A percentile compares a stretch with the other conserved stretches of the same genome.
Conservation (phyloP, 2,113 vertebrate genomes). For the Melanerpes formicivorus region DNA sequence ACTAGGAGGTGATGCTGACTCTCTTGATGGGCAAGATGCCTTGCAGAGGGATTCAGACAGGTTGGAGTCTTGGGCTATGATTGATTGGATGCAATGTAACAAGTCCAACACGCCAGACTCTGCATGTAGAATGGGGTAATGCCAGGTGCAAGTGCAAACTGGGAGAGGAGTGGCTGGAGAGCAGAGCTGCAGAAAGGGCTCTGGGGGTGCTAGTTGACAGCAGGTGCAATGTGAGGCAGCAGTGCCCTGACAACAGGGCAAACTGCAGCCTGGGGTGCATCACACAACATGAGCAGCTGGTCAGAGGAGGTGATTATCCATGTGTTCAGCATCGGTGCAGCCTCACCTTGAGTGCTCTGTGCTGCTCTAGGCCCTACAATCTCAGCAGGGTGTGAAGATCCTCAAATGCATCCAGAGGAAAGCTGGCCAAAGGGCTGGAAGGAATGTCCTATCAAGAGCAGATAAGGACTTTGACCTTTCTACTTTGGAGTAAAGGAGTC, state of each 20-base stretch:
- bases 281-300: neutral
- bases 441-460: neutral
- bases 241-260: neutral
- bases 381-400: neutral
- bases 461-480: neutral
- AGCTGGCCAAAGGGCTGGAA: neutral
- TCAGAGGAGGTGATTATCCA: neutral
- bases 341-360: neutral
- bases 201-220: neutral
- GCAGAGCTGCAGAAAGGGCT: neutral
- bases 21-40: neutral
- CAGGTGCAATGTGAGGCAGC: neutral
- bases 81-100: neutral
- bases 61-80: neutral
- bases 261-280: neutral
- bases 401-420: neutral
- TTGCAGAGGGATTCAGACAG: neutral
- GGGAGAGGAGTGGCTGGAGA: neutral
- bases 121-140: neutral
- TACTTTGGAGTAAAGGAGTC: neutral
- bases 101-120: neutral
- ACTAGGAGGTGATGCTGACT: neutral
- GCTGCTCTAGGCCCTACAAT: too few relatives aligned
- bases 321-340: fast-evolving
- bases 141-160: neutral